Conservation (phyloP, 2,113 vertebrate species). For the Cyanocitta stelleri region DNA sequence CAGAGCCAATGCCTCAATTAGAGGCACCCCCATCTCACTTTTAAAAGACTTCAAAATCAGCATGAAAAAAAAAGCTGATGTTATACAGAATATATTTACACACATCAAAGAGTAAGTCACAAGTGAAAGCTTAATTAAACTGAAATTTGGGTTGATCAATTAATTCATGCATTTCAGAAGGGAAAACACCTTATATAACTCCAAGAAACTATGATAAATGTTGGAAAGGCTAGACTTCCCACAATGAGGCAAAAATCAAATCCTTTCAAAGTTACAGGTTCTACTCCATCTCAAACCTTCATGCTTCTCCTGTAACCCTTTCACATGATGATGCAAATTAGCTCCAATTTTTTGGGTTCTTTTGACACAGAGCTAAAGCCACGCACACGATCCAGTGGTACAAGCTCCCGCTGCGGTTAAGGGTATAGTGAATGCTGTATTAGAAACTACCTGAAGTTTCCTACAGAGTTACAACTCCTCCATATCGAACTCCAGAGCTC, state of each 20-base stretch:
- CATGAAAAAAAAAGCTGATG: background rate
- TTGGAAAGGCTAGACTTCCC: background rate
- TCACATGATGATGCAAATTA: background rate
- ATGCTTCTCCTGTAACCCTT: background rate
- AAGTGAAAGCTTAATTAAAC: conserved; percentile 55
- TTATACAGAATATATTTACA: conserved; percentile 47
- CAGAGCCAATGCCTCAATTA: conserved; percentile 37
- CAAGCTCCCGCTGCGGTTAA: background rate
- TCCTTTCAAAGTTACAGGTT: background rate
- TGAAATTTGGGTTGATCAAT: conserved; percentile 36
- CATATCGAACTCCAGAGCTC: background rate
- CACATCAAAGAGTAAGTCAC: conserved; percentile 49
- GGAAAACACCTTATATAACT: conserved; percentile 38
- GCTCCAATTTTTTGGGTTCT: background rate
- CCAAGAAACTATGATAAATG: background rate
- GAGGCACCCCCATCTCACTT: conserved; percentile 15
- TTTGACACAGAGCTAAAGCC: background rate
- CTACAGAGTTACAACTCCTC: background rate
- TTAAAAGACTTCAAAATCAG: conserved; percentile 43
- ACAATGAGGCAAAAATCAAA: background rate
- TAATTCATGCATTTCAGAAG: conserved; percentile 30
- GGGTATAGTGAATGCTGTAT: background rate
- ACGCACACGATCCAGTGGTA: background rate
- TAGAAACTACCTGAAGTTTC: background rate
- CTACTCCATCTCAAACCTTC: background rate